Evolutionary conservation across 2,888 invertebrate species (phyloP), one percentile per base, ranked within the genome.

Genomic region (Tiliacea aurago): DNA sequence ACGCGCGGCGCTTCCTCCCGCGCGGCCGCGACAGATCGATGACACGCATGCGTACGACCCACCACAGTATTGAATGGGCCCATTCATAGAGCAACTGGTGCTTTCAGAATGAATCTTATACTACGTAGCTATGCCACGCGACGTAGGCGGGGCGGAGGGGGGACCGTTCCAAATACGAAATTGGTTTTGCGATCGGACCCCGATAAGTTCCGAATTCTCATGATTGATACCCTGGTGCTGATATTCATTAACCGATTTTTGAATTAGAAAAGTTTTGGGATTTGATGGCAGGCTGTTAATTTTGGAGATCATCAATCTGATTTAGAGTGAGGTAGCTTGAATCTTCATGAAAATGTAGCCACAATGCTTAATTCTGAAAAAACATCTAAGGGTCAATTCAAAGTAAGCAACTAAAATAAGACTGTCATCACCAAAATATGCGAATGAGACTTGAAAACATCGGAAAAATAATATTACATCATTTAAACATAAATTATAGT

Each of bases 1-100:
- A 83, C 73, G n/a, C 76, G 49, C 69, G 69, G 58, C 72, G 84
- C 83, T 86, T 84, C 84, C 85, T 86, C 86, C 86, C 81, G 83
- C 76, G 78, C 76, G 81, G 77, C 76, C 79, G 67, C 80, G 84
- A 53, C 87, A 80, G 93, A 93, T 94, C 94, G 93, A 94, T 94
- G 47, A 47, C 84, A 83, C 93, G 93, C 93, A 79, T 87, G 94
- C 94, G 94, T 90, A 68, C 65, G 78, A 61, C 77, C 20, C 63
- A 65, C 88, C 84, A 72, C 88, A 93, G 85, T 94, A 94, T 94
- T 94, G 94, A 94, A 94, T 94, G 94, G 87, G 84, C 89, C 90
- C 94, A 94, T 94, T 94, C 94, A 94, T 93, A 81, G 92, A 88
- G 94, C 93, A 94, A 94, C 94, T 93, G 90, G 94, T 94, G 92